Base-by-base conservation (phyloP, 1,140 invertebrate genomes). In the Neodiprion virginianus region DNA sequence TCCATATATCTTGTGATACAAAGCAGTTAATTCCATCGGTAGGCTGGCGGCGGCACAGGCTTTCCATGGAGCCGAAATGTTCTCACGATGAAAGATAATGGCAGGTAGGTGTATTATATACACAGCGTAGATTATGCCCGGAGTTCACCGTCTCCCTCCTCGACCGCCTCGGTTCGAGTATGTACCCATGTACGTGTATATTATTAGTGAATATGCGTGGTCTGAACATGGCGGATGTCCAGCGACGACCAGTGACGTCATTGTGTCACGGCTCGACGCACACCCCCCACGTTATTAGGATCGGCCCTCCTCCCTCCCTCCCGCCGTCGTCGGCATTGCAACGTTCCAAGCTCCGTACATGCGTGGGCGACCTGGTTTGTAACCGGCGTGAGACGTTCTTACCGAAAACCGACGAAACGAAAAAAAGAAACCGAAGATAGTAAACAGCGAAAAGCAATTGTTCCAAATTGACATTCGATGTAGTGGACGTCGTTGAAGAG, bases 201-300 rank as follows among this genome's bases (percentile, higher is more conserved):
- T 65, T 14, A 7, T 17, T 17, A 65, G 68, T n/a, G 68, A 12
- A 12, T 69, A 69, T 69, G 78, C 75, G 75, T 72, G 75, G 70
- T 49, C 66, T 61, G 72, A 61, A 72, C 66, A 68, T 73, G 53
- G 65, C 61, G n/a, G 78, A 61, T 61, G 53, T 61, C 53, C 53
- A 61, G 53, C 53, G 53, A 40, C 28, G 28, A 83, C 83, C 83
- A 84, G 72, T 88, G 87, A 88, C 87, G 87, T 88, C 85, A 88
- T 47, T 66, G 80, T 87, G 87, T 87, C 86, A 87, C 85, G 87
- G 80, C 86, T 88, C 82, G 87, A 74, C 82, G 85, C 70, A 69
- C 82, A 85, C 83, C 78, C 79, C 75, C 80, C 83, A 80, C 85
- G 85, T 82, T 84, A 87, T 86, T 85, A 87, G 81, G 79, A 81